Evolutionary conservation across 2,797 vertebrate genomes (phyloP), one percentile per base, ranked within the genome.

Genomic region (Geotria australis): DNA sequence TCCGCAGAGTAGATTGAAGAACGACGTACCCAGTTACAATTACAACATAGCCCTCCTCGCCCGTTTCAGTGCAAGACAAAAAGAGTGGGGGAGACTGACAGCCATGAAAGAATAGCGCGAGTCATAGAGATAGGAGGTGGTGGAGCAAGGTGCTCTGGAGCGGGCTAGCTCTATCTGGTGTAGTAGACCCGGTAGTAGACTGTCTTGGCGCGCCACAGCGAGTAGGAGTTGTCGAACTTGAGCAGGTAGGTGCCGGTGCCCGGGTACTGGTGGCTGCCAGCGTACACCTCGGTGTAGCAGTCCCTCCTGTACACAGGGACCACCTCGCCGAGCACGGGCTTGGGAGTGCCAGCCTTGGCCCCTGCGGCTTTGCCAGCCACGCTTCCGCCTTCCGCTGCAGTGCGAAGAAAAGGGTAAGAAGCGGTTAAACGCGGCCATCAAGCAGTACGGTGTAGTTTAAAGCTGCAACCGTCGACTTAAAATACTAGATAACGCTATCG

Each of bases 121-220:
- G 48, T 11, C 11, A 15, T 15, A 15, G 48, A 51, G 3, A 6
- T 11, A 51, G 15, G 51, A 51, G 48, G 14, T 13, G 51, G 15
- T 11, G 15, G 48, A 15, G 15, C 11, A 51, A 51, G 48, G 15
- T 5, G 48, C 24, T 38, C 24, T 38, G 24, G 24, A 24, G 24
- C n/a, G 24, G 38, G 24, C 70, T 70, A 70, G 68, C 74, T 80
- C 80, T 95, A 99, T 95, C 89, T 96, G 74, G 91, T 99, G 67
- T 99, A 99, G 72, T 99, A 99, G 69, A 96, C 91, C 88, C 91
- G 91, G 83, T 99, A 96, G 77, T 96, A 96, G 66, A 99, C 91
- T 58, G 83, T 84, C 76, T 99, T 99, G 65, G 91, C 88, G 69
- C 91, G 80, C 91, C 91, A 99, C 68, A 99, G 74, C 46, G 91